These are phyloP conservation scores for Plodia interpunctella DNA, from an alignment of 1,140 invertebrate species.

Conservation along the genomic window DNA sequence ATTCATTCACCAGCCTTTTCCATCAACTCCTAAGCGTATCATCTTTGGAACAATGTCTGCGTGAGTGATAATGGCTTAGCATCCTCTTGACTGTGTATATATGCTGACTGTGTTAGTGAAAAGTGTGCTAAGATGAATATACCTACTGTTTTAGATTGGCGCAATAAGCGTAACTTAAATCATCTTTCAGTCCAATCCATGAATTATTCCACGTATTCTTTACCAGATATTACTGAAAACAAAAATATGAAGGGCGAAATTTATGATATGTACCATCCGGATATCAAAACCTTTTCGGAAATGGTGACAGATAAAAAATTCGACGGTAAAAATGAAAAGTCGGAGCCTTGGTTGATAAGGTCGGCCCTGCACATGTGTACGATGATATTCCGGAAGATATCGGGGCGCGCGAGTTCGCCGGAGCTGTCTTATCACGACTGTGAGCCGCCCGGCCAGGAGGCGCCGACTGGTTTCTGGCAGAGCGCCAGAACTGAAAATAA, in stretches of 20 bases:
- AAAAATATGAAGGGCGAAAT: conserved; percentile 12
- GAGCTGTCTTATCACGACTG: conserved; percentile 31
- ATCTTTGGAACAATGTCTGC: conserved; percentile 34
- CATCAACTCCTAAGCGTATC: conserved; percentile 32
- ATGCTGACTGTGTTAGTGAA: conserved; percentile 20
- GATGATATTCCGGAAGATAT: background rate
- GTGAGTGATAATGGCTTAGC: conserved; percentile 55
- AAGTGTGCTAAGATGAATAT: conserved; percentile 48
- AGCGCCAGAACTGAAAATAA: conserved; percentile 53
- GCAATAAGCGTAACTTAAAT: conserved; percentile 20
- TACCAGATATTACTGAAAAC: conserved; percentile 20
- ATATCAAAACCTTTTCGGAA: background rate
- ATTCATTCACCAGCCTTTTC: conserved; percentile 43
- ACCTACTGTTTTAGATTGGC: conserved; percentile 33
- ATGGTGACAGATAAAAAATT: background rate
- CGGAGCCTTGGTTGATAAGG: background rate
- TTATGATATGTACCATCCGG: background rate
- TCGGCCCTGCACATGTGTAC: background rate
- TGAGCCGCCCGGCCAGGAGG: conserved; percentile 32
- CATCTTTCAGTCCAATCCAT: background rate
- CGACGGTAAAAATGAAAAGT: background rate
- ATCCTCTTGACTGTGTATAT: conserved; percentile 37
- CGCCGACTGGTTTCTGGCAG: conserved; percentile 41
- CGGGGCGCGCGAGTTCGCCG: conserved; percentile 31
- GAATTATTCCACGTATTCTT: conserved; percentile 1